Evolutionary conservation across 2,888 invertebrate genomes (phyloP).

Genomic region (Strigamia crassipes): DNA sequence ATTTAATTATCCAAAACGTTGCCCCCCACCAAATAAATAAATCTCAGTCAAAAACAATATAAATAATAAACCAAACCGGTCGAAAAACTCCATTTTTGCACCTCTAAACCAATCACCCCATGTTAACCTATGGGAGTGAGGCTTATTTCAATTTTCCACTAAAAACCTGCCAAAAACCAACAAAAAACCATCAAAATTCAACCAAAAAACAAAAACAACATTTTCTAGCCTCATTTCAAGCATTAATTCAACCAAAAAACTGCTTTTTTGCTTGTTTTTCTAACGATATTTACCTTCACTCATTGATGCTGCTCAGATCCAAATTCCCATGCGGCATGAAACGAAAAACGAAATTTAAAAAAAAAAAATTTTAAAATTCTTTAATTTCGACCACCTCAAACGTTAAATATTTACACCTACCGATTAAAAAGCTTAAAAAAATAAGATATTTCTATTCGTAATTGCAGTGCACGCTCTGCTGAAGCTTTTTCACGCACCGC

Average conservation of each 20-base stretch:
- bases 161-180: too few relatives aligned
- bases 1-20: too few relatives aligned
- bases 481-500: not conserved
- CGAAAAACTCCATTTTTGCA: not conserved
- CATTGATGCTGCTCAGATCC: not conserved
- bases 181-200: too few relatives aligned
- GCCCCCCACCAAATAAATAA: too few relatives aligned
- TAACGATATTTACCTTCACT: not conserved
- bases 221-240: too few relatives aligned
- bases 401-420: not conserved
- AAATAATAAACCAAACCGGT: not conserved
- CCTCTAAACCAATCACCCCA: not conserved
- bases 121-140: not conserved
- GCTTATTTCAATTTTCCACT: not conserved
- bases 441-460: not conserved
- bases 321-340: not conserved
- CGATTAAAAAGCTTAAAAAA: not conserved
- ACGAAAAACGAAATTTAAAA: not conserved
- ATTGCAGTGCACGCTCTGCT: not conserved
- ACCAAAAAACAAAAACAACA: not conserved
- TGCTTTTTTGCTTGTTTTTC: not conserved
- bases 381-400: too few relatives aligned
- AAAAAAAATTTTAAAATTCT: not conserved
- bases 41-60: not conserved
- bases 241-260: not conserved